Conservation (phyloP, 2,113 vertebrate genomes). For the Emydocephalus ijimae region DNA sequence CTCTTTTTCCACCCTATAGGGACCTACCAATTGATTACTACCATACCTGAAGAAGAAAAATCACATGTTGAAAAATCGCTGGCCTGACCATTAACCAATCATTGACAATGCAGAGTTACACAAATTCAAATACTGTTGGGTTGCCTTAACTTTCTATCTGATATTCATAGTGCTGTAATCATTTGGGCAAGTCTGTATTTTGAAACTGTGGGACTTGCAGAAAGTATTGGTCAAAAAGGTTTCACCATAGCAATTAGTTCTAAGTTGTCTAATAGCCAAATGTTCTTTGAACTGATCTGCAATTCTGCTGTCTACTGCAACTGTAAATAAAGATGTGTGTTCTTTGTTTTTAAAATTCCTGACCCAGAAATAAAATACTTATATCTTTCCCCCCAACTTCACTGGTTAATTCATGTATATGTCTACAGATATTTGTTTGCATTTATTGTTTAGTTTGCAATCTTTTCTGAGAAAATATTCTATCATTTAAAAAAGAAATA, state of each 20-base stretch:
- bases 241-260: neutral
- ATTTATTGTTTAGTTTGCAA: neutral
- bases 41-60: constrained; percentile 13
- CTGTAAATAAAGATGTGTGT: neutral
- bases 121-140: neutral
- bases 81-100: neutral
- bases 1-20: constrained; percentile 45
- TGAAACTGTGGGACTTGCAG: neutral
- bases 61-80: constrained; percentile 3
- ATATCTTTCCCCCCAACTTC: neutral
- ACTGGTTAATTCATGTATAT: neutral
- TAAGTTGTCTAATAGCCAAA: neutral
- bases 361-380: neutral
- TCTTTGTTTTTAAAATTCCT: neutral
- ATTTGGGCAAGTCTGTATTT: neutral
- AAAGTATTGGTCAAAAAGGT: neutral
- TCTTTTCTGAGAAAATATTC: neutral
- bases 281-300: neutral
- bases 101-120: neutral
- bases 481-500: neutral
- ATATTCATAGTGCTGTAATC: neutral
- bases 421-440: neutral
- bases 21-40: constrained; percentile 21
- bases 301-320: neutral
- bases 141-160: neutral